Conservation (phyloP, 2,113 vertebrate species). For the Cottus gobio region DNA sequence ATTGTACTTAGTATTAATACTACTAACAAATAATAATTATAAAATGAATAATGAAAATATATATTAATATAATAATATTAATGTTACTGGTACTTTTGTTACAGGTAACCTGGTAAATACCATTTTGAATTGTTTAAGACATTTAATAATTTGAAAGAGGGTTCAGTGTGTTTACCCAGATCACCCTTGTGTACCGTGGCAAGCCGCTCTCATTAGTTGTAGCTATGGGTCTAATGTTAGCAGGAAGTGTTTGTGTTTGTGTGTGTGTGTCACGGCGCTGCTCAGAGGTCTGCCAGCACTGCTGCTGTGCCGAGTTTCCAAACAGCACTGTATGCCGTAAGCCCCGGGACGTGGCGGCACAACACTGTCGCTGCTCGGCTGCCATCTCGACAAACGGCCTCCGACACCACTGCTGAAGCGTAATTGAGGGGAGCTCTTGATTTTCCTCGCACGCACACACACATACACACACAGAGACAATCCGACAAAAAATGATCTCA, state of each 20-base stretch:
- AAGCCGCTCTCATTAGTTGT: constrained; percentile 3
- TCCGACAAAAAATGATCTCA: constrained; percentile 23
- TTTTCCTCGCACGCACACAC: background rate
- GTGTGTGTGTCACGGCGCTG: constrained; percentile 6
- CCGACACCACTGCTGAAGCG: constrained; percentile 21
- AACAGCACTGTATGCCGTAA: constrained; percentile 25
- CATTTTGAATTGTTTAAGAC: background rate
- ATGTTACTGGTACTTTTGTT: too few relatives aligned
- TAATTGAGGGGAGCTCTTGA: background rate
- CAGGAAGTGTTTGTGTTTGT: constrained; percentile 3
- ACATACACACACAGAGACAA: background rate
- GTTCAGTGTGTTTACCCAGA: too few relatives aligned
- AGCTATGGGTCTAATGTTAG: background rate
- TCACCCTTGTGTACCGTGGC: too few relatives aligned
- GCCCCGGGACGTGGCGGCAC: constrained; percentile 27
- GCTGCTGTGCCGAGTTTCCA: constrained; percentile 32
- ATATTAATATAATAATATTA: background rate
- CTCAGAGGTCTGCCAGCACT: constrained; percentile 23
- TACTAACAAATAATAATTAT: background rate
- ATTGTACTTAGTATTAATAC: background rate
- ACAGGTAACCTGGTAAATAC: background rate
- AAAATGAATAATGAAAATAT: background rate
- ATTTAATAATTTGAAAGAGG: background rate
- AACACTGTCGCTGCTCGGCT: constrained; percentile 33
- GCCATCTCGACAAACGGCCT: constrained; percentile 22